Evolutionary conservation across 2,888 invertebrate genomes (phyloP).

Genomic region (Rhogogaster chlorosoma): DNA sequence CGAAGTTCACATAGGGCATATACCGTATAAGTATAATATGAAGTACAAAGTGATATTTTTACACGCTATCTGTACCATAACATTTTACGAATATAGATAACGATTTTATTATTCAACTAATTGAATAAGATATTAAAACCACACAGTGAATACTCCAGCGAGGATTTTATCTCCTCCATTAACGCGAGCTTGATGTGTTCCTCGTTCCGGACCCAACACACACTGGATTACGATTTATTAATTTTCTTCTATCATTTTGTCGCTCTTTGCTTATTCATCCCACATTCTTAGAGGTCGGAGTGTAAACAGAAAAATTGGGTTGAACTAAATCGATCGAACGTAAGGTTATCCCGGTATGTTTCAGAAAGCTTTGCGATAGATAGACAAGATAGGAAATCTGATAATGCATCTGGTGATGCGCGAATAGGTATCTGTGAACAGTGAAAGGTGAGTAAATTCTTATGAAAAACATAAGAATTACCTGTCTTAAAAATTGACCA

Average conservation of each 20-base stretch:
- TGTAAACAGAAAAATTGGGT: not conserved
- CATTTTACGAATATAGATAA: slow-evolving; percentile 43
- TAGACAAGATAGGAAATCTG: not conserved
- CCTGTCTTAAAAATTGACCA: not conserved
- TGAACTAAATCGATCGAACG: not conserved
- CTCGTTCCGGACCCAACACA: not conserved
- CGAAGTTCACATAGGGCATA: not conserved
- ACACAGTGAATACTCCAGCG: not conserved
- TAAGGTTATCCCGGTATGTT: not conserved
- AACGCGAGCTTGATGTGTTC: slow-evolving; percentile 12
- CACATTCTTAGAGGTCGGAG: not conserved
- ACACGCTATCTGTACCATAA: not conserved
- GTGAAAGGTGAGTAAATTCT: not conserved
- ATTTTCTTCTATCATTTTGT: slow-evolving; percentile 1
- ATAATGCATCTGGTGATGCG: not conserved
- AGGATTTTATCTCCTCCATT: slow-evolving; percentile 9
- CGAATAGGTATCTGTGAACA: not conserved
- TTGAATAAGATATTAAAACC: slow-evolving; percentile 36
- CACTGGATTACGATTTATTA: not conserved
- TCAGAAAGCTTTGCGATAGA: not conserved
- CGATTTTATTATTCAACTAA: slow-evolving; percentile 35
- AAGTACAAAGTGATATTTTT: slow-evolving; percentile 14
- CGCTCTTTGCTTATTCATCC: not conserved
- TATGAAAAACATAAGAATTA: not conserved
- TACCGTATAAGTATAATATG: not conserved